These are phyloP conservation scores for Oreortyx pictus DNA, from an alignment of 2,797 vertebrate genomes.

Conservation along the genomic window DNA sequence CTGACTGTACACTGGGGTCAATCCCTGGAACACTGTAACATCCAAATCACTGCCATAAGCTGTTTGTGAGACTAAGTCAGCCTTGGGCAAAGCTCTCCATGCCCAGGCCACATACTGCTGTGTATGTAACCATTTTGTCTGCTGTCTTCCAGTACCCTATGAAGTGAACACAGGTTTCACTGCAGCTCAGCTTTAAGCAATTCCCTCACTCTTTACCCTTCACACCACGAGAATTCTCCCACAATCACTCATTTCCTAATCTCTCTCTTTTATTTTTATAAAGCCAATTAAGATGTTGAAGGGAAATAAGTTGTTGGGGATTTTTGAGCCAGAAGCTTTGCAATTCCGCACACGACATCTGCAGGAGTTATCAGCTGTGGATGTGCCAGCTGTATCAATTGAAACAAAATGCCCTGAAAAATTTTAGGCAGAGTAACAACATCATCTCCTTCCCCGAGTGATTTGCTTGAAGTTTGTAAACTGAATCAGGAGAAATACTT, in stretches of 20 bases:
- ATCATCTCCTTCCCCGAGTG: background rate
- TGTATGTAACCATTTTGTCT: background rate
- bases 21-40: background rate
- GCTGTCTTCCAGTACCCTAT: background rate
- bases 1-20: background rate
- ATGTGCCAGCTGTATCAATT: slow-evolving; percentile 47
- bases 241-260: background rate
- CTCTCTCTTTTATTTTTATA: slow-evolving; percentile 25
- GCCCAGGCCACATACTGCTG: accelerated
- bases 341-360: slow-evolving; percentile 38
- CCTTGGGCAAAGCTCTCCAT: background rate
- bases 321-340: slow-evolving; percentile 21
- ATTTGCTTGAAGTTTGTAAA: slow-evolving; percentile 5
- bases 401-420: slow-evolving; percentile 29
- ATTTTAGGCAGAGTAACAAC: background rate
- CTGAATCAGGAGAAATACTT: slow-evolving; percentile 8
- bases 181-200: background rate
- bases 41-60: background rate
- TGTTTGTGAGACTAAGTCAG: background rate
- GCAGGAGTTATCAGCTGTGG: slow-evolving; percentile 46
- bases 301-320: background rate
- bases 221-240: background rate
- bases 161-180: background rate
- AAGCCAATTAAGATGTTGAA: slow-evolving; percentile 57
- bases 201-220: background rate